Evolutionary conservation across 2,113 vertebrate genomes (phyloP), one percentile per base, ranked within the genome.

Genomic region (Thalassarche chlororhynchos): DNA sequence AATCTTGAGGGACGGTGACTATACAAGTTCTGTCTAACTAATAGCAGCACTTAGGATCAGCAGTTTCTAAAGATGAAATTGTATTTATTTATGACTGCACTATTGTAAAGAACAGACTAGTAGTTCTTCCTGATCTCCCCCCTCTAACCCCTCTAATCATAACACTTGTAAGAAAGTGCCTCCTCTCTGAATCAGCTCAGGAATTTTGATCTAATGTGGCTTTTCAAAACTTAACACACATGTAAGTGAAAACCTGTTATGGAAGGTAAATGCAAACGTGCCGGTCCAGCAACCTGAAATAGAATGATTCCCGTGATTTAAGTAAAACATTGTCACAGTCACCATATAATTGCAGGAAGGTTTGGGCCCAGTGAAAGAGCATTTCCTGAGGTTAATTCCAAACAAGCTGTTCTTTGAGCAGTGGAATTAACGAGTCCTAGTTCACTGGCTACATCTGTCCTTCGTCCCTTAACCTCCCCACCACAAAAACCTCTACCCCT

Each of bases 401-500:
- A 85, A 80, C 17, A 34, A 64, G 36, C 14, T 69, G 47, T 47
- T 90, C 54, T 77, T 44, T 57, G 19, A 93, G 75, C 25, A 68
- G 15, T 32, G 58, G 38, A 93, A 85, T 83, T 79, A 85, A 68
- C 40, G 58, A 91, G 44, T 55, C 64, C 76, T 29, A 62, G 52
- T 51, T 85, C 75, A 85, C 17, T 0, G 4, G 28, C 70, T 44
- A 47, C 28, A 25, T 91, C 78, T 76, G 81, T 93, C 83, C 87
- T 90, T 76, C 69, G 93, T 89, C 81, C 93, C 91, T 95, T 92
- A 21, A 76, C 61, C 77, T 91, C 31, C 32, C 46, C 57, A 65
- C 89, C 91, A 97, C 90, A 83, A 52, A 89, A 95, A 83, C 78
- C 91, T 91, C 84, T 65, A 62, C 20, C 16, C 26, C 57, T 44